Evolutionary conservation across 2,113 vertebrate genomes (phyloP), one percentile per base, ranked within the genome.

Genomic region (Heteronetta atricapilla): DNA sequence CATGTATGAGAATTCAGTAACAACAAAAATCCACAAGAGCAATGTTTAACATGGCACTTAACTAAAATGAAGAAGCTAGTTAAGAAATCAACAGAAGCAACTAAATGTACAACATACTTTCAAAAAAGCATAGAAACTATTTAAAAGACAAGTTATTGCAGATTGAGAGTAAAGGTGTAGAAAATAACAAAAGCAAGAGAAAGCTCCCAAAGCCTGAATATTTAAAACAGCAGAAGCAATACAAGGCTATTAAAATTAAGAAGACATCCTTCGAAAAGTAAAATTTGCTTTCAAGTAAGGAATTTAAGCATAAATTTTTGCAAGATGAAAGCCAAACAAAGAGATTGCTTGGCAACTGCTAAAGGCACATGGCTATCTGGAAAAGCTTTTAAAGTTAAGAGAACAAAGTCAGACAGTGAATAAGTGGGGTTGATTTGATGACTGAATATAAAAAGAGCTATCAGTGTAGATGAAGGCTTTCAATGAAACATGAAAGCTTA

Each of bases 391-490:
- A 60, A 82, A 60, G 58, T 72, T 68, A 86, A 64, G 68, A 48
- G 53, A 89, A 73, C 13, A 53, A 89, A 84, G 82, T 59, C 55
- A 83, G 64, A 50, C 50, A 74, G n/a, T 76, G 60, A 78, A 3
- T 60, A 60, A 83, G 42, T 78, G 60, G 26, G 55, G 87, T 33
- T 92, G 82, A 92, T 86, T 73, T 80, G 68, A 63, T 90, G 64
- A 85, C 48, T 89, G 66, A 74, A 70, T 88, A 86, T 86, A 48
- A 83, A 87, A 88, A 70, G 73, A 86, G 36, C 60, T 90, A 26
- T 86, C 80, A 86, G 6, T 88, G 55, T 94, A 89, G 74, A 82
- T 58, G 62, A 50, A 88, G 48, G 38, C 34, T 83, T 3, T 86
- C 82, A 91, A 72, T 82, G 72, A 88, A 88, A 86, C 11, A 74